These are phyloP conservation scores for Anastatus disparis DNA, from an alignment of 1,140 invertebrate genomes.

Conservation along the genomic window DNA sequence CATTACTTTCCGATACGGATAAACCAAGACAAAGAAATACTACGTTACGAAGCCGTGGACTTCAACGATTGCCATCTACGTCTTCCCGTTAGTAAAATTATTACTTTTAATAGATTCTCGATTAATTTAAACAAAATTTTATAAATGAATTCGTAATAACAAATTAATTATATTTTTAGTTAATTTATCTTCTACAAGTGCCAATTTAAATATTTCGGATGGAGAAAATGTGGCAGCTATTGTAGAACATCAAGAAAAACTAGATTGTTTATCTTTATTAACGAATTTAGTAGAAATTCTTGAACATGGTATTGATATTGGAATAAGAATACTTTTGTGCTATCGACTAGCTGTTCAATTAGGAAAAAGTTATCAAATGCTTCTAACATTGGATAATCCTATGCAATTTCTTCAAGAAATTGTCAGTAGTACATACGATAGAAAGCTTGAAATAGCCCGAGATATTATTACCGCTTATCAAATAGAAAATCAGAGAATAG, in stretches of 20 bases:
- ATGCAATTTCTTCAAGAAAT: slow-evolving; percentile 68
- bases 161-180: slow-evolving; percentile 29
- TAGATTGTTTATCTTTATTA: slow-evolving; percentile 53
- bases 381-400: slow-evolving; percentile 67
- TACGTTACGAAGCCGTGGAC: slow-evolving; percentile 47
- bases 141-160: background rate
- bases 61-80: slow-evolving; percentile 51
- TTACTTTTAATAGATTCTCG: background rate
- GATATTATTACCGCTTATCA: slow-evolving; percentile 68
- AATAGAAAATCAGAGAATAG: slow-evolving; percentile 61
- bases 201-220: slow-evolving; percentile 23
- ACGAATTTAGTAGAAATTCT: slow-evolving; percentile 54
- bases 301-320: slow-evolving; percentile 66
- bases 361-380: slow-evolving; percentile 68
- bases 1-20: slow-evolving; percentile 47
- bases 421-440: slow-evolving; percentile 65
- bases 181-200: slow-evolving; percentile 29
- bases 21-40: slow-evolving; percentile 49
- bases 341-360: slow-evolving; percentile 69
- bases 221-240: slow-evolving; percentile 28
- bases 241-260: slow-evolving; percentile 48
- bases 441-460: slow-evolving; percentile 70
- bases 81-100: slow-evolving; percentile 48
- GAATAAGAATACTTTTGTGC: slow-evolving; percentile 66
- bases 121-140: too few species aligned